Evolutionary conservation across 2,113 vertebrate species (phyloP).

Genomic region (Clarias magur): DNA sequence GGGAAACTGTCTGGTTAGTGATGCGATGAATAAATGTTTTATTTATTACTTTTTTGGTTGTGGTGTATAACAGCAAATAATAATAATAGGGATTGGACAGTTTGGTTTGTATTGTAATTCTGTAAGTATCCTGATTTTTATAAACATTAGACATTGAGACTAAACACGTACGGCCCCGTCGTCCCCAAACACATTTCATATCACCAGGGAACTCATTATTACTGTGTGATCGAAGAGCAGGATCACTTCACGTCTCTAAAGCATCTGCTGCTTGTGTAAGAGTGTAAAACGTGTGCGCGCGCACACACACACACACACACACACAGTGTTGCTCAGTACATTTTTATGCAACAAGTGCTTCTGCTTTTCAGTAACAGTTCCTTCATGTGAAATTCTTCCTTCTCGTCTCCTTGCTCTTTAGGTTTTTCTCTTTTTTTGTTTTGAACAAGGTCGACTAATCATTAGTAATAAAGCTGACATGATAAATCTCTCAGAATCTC

Average conservation of each 20-base stretch:
- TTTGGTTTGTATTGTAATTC: too few relatives aligned
- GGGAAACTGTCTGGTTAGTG: too few relatives aligned
- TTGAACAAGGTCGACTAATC: too few relatives aligned
- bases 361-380: neutral
- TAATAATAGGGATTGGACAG: too few relatives aligned
- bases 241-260: neutral
- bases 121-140: too few relatives aligned
- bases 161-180: neutral
- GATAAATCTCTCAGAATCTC: too few relatives aligned
- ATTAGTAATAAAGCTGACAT: too few relatives aligned
- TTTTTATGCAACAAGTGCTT: neutral
- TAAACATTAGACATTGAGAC: neutral
- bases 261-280: neutral
- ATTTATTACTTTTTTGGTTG: too few relatives aligned
- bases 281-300: neutral
- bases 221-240: neutral
- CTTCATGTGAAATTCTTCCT: neutral
- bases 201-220: neutral
- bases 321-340: neutral
- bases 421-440: neutral
- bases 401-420: neutral
- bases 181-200: neutral
- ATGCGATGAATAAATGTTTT: too few relatives aligned
- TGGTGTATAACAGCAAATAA: too few relatives aligned
- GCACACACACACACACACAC: neutral